phyloP scores from a whole-genome alignment of 2,113 vertebrate species.

The Halichoeres trimaculatus region DNA sequence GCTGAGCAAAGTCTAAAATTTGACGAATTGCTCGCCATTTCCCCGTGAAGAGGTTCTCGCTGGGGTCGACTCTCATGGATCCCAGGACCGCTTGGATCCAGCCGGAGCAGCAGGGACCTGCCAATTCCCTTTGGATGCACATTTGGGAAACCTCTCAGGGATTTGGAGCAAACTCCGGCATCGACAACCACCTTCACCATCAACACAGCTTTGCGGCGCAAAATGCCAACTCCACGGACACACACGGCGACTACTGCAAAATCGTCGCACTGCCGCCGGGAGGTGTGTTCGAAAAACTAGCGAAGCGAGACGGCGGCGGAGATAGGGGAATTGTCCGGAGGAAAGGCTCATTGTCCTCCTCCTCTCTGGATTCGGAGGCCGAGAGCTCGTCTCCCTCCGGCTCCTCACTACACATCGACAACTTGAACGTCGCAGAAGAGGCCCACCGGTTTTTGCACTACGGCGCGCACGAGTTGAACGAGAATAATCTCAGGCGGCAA shows the following conservation, averaged over 20 bases:
- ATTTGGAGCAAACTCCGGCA: slow-evolving; percentile 75
- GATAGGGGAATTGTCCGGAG: slow-evolving; percentile 69
- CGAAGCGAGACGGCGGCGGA: slow-evolving; percentile 55
- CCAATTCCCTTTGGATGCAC: slow-evolving; percentile 95
- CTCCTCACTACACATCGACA: slow-evolving; percentile 73
- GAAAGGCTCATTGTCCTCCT: slow-evolving; percentile 78
- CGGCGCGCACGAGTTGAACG: slow-evolving; percentile 68
- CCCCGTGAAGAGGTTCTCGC: slow-evolving; percentile 32
- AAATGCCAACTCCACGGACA: slow-evolving; percentile 77
- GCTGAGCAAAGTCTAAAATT: slow-evolving; percentile 18
- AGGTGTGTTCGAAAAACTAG: slow-evolving; percentile 66
- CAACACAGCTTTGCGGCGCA: slow-evolving; percentile 79
- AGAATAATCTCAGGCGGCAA: slow-evolving; percentile 62
- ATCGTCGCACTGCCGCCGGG: slow-evolving; percentile 51
- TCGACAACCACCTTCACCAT: slow-evolving; percentile 78
- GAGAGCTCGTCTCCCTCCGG: slow-evolving; percentile 74
- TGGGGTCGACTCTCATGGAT: slow-evolving; percentile 89
- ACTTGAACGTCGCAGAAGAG: slow-evolving; percentile 71
- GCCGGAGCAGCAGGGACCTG: slow-evolving; percentile 95
- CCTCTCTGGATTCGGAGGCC: slow-evolving; percentile 80
- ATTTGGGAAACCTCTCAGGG: slow-evolving; percentile 95
- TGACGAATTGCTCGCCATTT: slow-evolving; percentile 17
- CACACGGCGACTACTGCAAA: slow-evolving; percentile 82
- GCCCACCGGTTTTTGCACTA: slow-evolving; percentile 63
- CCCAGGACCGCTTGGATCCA: slow-evolving; percentile 95